Evolutionary conservation across 2,888 invertebrate species (phyloP), one percentile per base, ranked within the genome.

Genomic region (Rutpela maculata): DNA sequence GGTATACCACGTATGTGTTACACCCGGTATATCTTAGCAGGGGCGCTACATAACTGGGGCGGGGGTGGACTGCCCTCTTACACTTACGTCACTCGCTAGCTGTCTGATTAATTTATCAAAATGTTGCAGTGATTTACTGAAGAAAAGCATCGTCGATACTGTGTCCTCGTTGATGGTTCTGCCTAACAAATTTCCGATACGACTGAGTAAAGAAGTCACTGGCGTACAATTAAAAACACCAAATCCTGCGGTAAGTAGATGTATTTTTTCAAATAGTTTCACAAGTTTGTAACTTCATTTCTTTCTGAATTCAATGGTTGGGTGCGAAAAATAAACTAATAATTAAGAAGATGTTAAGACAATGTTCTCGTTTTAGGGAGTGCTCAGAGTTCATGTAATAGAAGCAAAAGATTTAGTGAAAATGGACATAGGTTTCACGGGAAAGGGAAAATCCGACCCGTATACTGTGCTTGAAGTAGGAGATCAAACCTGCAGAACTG

Each of bases 391-490:
- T 74, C 97, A 98, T 89, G 94, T 99, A 9, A 94, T 99, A 10
- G 97, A 98, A 92, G 99, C 98, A 6, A 95, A 96, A 89, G 95
- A 99, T 89, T 92, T 99, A 22, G 96, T 97, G 94, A 98, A 96
- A 89, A 98, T 97, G 90, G 99, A 99, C 90, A 95, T 98, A 67
- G 93, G 96, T 56, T 92, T 99, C 89, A 90, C 98, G 85, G 97
- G 97, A 87, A 91, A 93, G 90, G 97, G 98, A 88, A 99, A 98
- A 91, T 98, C 98, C 0, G 99, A 99, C 92, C 99, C 99, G 2
- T 99, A 99, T 90, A 96, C 96, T 66, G 93, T 97, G 69, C 92
- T 97, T 86, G 94, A 93, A 86, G 96, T 99, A 77, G 99, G 99
- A 72, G 95, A 97, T 1, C 96, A 98, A 90, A 95, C 95, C 89